Conservation (phyloP, 2,113 vertebrate species). For the Merops nubicus region DNA sequence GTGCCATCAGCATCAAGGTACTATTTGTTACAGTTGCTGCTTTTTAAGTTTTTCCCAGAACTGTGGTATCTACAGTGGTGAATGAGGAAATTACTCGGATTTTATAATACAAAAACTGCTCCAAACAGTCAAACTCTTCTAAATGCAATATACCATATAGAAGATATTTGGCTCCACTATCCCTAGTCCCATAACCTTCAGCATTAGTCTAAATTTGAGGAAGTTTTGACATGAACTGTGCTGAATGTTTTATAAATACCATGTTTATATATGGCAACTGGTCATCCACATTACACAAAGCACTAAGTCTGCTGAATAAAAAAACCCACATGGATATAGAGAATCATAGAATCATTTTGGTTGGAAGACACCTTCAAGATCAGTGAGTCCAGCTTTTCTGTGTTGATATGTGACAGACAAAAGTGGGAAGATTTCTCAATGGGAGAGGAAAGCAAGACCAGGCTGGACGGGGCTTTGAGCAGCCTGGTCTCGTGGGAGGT, state of each 20-base stretch:
- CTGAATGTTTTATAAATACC: background rate
- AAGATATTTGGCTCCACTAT: background rate
- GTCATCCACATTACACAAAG: background rate
- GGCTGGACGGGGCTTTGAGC: too few relatives aligned
- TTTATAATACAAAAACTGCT: too few relatives aligned
- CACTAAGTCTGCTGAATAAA: background rate
- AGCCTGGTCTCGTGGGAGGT: too few relatives aligned
- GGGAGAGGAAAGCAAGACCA: background rate
- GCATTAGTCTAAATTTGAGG: background rate
- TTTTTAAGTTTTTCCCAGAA: too few relatives aligned
- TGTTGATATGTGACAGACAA: accelerated
- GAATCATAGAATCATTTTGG: background rate
- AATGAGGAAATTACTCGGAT: too few relatives aligned
- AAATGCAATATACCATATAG: background rate
- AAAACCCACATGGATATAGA: background rate
- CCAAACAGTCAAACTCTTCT: background rate
- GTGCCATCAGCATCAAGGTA: accelerated
- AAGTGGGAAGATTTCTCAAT: background rate
- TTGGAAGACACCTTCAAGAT: background rate
- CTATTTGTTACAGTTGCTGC: accelerated
- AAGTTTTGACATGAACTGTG: background rate
- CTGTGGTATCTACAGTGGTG: too few relatives aligned
- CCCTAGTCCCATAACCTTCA: background rate
- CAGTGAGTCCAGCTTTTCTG: background rate
- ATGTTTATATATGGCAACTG: background rate